These are phyloP conservation scores for Chrysolina oricalcia DNA, from an alignment of 2,888 invertebrate species.

Conservation along the genomic window DNA sequence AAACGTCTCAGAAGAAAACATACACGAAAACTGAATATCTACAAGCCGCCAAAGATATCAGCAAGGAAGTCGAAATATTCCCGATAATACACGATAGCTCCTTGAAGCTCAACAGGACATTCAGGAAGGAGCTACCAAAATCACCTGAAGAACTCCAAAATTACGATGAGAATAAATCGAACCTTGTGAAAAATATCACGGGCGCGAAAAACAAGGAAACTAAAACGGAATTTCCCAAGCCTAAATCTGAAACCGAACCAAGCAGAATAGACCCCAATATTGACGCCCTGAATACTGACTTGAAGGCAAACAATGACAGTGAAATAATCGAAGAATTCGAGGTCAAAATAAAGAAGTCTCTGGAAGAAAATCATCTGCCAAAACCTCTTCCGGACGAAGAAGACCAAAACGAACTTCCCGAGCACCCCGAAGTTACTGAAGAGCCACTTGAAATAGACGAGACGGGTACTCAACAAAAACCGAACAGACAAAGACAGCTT, in stretches of 20 bases:
- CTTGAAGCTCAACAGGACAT: constrained; percentile 67
- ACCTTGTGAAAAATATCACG: constrained; percentile 1
- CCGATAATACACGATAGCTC: constrained; percentile 63
- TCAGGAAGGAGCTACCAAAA: constrained; percentile 67
- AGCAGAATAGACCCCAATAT: constrained; percentile 68
- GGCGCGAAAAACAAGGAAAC: constrained; percentile 36
- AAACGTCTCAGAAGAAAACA: constrained; percentile 32
- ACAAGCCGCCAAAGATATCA: constrained; percentile 57
- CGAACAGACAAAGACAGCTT: constrained; percentile 72
- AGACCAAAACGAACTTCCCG: constrained; percentile 34
- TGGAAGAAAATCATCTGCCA: constrained; percentile 60
- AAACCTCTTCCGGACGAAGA: constrained; percentile 57
- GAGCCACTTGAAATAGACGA: constrained; percentile 35
- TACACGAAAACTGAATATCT: constrained; percentile 24
- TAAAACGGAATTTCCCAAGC: constrained; percentile 26
- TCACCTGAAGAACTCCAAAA: constrained; percentile 9
- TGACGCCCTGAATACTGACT: constrained; percentile 72
- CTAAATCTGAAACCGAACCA: constrained; percentile 4
- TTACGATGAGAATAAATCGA: not conserved
- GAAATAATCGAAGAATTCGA: constrained; percentile 50
- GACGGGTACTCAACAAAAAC: constrained; percentile 62
- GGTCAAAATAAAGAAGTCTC: constrained; percentile 28
- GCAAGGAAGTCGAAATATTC: constrained; percentile 68
- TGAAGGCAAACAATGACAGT: constrained; percentile 58
- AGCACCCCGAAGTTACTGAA: constrained; percentile 37